phyloP scores from a whole-genome alignment of 2,888 invertebrate genomes.

The Amblyjoppa fuscipennis region DNA sequence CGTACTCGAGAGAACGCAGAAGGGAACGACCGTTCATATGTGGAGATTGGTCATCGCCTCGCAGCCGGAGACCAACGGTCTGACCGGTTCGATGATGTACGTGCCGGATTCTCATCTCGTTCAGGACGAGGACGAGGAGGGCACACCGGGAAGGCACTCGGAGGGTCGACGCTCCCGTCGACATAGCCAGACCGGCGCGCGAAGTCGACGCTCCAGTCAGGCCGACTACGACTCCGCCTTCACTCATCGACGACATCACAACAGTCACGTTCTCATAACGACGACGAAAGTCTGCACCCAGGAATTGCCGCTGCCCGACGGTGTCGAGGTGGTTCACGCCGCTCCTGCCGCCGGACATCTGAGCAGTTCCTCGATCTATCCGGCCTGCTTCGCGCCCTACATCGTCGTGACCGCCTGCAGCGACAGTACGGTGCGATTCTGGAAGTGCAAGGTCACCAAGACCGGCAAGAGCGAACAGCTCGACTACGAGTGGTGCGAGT shows the following conservation, averaged over 20 bases:
- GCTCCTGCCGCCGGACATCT: constrained; percentile 98
- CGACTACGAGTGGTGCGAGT: constrained; percentile 93
- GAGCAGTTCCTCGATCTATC: constrained; percentile 98
- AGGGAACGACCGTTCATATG: constrained; percentile 96
- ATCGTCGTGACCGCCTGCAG: constrained; percentile 98
- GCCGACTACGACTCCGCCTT: constrained; percentile 79
- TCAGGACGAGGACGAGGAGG: constrained; percentile 92
- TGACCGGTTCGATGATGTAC: constrained; percentile 95
- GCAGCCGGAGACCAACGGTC: constrained; percentile 87
- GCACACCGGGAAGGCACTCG: constrained; percentile 79
- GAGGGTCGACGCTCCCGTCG: constrained; percentile 82
- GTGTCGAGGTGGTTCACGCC: constrained; percentile 96
- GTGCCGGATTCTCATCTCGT: constrained; percentile 94
- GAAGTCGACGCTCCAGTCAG: constrained; percentile 82
- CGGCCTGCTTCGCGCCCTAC: constrained; percentile 99
- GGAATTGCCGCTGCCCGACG: constrained; percentile 93
- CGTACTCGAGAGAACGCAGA: constrained; percentile 94
- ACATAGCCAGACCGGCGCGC: constrained; percentile 79
- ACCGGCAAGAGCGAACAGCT: constrained; percentile 85
- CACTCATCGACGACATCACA: constrained; percentile 79
- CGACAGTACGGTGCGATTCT: constrained; percentile 96
- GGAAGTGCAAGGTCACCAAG: constrained; percentile 91
- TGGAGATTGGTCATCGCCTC: constrained; percentile 97
- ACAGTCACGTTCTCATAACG: constrained; percentile 91
- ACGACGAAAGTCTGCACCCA: constrained; percentile 97